phyloP scores from a whole-genome alignment of 2,113 vertebrate species.

The Menura novaehollandiae region DNA sequence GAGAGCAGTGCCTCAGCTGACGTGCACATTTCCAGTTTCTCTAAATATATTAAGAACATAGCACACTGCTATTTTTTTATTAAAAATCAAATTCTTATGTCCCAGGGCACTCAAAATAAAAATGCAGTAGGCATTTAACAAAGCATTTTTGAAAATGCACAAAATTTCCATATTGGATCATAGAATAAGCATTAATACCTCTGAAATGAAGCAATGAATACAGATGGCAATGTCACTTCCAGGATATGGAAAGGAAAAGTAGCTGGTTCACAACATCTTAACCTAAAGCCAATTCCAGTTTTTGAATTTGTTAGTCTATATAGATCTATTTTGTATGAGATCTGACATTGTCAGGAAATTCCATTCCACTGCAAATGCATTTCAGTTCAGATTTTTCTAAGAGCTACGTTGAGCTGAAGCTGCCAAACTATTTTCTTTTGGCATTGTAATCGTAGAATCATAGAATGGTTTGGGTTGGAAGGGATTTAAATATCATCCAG shows the following conservation, averaged over 20 bases:
- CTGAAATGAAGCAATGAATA: background rate
- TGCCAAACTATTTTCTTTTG: background rate
- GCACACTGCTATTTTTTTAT: background rate
- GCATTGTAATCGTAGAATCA: background rate
- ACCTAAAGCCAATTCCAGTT: background rate
- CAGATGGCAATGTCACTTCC: background rate
- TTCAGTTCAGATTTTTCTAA: background rate
- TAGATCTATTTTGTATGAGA: background rate
- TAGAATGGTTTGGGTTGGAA: too few relatives aligned
- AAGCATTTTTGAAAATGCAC: background rate
- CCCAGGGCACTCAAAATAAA: background rate
- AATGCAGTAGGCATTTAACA: background rate
- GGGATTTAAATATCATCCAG: too few relatives aligned
- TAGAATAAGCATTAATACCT: background rate
- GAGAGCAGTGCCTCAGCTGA: background rate
- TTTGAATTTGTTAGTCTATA: background rate
- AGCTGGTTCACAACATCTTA: background rate
- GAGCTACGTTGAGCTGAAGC: background rate
- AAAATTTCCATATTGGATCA: background rate
- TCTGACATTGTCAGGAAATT: background rate
- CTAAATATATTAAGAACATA: background rate
- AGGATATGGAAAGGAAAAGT: background rate
- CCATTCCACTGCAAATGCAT: background rate
- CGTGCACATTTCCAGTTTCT: background rate
- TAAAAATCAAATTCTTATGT: background rate